Base-by-base conservation (phyloP, 2,113 vertebrate genomes). In the Shinisaurus crocodilurus region DNA sequence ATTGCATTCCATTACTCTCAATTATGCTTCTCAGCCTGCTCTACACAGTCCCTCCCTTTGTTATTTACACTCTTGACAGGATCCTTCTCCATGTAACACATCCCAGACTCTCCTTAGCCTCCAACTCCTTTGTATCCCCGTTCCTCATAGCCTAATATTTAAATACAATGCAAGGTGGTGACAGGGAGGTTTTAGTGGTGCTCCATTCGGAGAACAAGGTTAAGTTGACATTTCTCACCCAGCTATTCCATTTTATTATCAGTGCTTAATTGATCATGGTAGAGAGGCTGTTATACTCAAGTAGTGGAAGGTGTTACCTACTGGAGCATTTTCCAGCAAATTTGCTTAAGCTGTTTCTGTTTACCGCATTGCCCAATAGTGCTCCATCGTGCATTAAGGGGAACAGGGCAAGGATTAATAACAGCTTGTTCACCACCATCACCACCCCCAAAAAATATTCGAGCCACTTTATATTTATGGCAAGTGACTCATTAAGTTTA, bases 261-360 rank as follows among this genome's bases (percentile, higher is more conserved):
- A 2, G 82, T 86, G 88, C 76, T 94, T 95, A 95, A 96, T 94
- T 95, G 95, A 94, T 95, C 94, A 94, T 93, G 82, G 92, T 94
- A 45, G 89, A 95, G 92, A 95, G 77, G 77, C 90, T 90, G 57
- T 93, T 95, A 90, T n/a, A 96, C 89, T 94, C 90, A 95, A 96
- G 93, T 90, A 84, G 91, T 90, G 88, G 90, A 95, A 92, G 90
- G 87, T 94, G 89, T 90, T 96, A 94, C 90, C 90, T 95, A 94
- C 93, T 57, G 90, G 91, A 95, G 74, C 91, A 93, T 95, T 96
- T 96, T 95, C 87, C 92, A 94, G 88, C 86, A 94, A 96, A 96
- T 96, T 95, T 96, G 88, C 92, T 94, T 94, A 94, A 83, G 95
- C 94, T 95, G 90, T 95, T 96, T 95, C 91, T 96, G 90, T 96